Percentiles rank a stretch among this genome's conserved stretches.
phyloP scores from a whole-genome alignment of 2,113 vertebrate species.

The Petromus typicus region DNA sequence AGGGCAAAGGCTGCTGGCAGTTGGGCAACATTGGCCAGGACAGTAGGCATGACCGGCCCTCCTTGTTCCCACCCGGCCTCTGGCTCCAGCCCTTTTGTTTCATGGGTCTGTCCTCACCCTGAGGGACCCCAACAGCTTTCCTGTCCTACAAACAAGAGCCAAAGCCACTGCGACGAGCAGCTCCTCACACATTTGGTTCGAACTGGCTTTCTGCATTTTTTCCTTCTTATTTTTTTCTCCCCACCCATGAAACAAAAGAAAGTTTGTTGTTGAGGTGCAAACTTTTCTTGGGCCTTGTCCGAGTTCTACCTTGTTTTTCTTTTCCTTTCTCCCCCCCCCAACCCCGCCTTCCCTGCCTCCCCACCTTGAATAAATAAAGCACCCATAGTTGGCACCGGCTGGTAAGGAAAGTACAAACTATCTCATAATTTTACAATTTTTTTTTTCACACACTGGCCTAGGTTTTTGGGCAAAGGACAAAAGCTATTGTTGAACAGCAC shows the following conservation, averaged over 20 bases:
- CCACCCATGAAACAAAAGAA: constrained; percentile 84
- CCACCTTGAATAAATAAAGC: constrained; percentile 91
- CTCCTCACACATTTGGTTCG: constrained; percentile 54
- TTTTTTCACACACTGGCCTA: constrained; percentile 82
- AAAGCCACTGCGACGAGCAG: constrained; percentile 57
- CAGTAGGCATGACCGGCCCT: neutral
- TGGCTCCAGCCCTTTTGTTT: constrained; percentile 57
- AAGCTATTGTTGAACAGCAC: constrained; percentile 87
- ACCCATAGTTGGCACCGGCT: constrained; percentile 86
- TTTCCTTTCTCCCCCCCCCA: constrained; percentile 73
- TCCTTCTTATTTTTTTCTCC: constrained; percentile 48
- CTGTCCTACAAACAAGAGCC: neutral
- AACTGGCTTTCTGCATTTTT: constrained; percentile 73
- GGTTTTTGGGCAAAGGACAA: constrained; percentile 89
- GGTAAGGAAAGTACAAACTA: constrained; percentile 87
- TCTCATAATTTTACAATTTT: constrained; percentile 88
- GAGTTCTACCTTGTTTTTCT: constrained; percentile 89
- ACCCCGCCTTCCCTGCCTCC: constrained; percentile 84
- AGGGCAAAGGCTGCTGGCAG: neutral
- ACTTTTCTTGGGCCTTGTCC: constrained; percentile 87
- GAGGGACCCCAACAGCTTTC: neutral
- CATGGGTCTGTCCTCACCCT: constrained; percentile 34
- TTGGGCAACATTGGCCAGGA: neutral
- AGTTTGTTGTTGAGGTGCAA: constrained; percentile 86
- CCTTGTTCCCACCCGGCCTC: neutral